phyloP scores from a whole-genome alignment of 53 echinoderm and acorn worm species.

The Holothuria leucospilota region DNA sequence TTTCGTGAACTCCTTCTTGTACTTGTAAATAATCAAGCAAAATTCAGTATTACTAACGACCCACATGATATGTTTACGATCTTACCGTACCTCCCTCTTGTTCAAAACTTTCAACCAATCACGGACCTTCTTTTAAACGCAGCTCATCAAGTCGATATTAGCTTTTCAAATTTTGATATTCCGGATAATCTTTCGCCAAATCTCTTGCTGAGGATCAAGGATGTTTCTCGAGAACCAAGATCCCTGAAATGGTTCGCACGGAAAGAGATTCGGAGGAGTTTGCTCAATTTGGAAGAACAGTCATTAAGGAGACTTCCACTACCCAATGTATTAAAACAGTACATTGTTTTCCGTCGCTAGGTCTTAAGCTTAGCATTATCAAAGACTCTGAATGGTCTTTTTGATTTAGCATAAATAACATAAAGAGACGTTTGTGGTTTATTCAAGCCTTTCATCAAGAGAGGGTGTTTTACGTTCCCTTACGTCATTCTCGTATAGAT shows the following conservation, averaged over 20 bases:
- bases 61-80: slow-evolving; percentile 36
- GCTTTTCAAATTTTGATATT: not conserved
- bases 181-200: slow-evolving; percentile 25
- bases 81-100: slow-evolving; percentile 27
- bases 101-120: slow-evolving; percentile 23
- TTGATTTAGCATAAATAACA: no score
- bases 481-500: no score
- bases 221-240: slow-evolving; percentile 25
- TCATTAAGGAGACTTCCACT: slow-evolving; percentile 3
- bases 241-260: slow-evolving; percentile 36
- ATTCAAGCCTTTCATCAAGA: no score
- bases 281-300: slow-evolving; percentile 8
- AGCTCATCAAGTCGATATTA: slow-evolving; percentile 25
- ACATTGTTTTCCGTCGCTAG: not conserved
- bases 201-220: not conserved
- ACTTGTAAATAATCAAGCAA: slow-evolving; percentile 44
- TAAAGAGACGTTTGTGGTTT: no score
- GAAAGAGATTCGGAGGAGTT: slow-evolving; percentile 28
- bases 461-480: no score
- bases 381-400: no score
- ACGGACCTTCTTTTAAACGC: slow-evolving; percentile 21
- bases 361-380: no score
- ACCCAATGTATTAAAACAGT: slow-evolving; percentile 24
- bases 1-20: slow-evolving; percentile 24
- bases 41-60: slow-evolving; percentile 40